These are phyloP conservation scores for Elachura formosa DNA, from an alignment of 2,113 vertebrate species.

Conservation along the genomic window DNA sequence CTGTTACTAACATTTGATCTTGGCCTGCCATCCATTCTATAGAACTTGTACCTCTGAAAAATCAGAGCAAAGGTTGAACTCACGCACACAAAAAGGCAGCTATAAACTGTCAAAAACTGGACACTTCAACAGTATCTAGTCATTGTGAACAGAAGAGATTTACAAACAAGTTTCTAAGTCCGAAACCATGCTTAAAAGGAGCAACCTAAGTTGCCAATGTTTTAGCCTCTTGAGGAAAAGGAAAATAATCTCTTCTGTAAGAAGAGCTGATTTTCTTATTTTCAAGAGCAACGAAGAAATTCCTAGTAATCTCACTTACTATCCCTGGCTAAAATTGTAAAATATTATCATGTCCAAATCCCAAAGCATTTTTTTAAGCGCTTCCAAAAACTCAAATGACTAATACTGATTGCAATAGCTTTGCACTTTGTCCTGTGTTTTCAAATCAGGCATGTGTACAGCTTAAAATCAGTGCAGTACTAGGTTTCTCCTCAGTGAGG, in stretches of 20 bases:
- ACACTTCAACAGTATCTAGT: background rate
- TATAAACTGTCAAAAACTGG: background rate
- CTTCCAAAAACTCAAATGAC: background rate
- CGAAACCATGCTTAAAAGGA: background rate
- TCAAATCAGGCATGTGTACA: background rate
- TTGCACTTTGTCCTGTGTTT: background rate
- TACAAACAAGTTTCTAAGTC: background rate
- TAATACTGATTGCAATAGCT: background rate
- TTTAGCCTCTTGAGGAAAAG: background rate
- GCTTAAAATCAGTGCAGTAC: background rate
- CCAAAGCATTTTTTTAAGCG: background rate
- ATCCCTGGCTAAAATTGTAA: background rate
- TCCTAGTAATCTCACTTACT: background rate
- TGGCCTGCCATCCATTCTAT: rapidly evolving
- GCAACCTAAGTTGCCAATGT: background rate
- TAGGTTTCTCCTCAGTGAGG: background rate
- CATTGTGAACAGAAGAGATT: background rate
- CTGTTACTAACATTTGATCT: background rate
- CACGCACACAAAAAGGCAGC: background rate
- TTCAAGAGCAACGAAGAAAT: background rate
- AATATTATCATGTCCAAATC: background rate
- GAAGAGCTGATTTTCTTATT: background rate
- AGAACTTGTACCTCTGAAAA: background rate
- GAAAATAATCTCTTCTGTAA: background rate
- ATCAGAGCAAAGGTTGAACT: background rate